Percentiles rank a stretch among this genome's conserved stretches.
These are phyloP conservation scores for Ostrea denselamellosa DNA, from an alignment of 1,140 invertebrate species.

Conservation along the genomic window DNA sequence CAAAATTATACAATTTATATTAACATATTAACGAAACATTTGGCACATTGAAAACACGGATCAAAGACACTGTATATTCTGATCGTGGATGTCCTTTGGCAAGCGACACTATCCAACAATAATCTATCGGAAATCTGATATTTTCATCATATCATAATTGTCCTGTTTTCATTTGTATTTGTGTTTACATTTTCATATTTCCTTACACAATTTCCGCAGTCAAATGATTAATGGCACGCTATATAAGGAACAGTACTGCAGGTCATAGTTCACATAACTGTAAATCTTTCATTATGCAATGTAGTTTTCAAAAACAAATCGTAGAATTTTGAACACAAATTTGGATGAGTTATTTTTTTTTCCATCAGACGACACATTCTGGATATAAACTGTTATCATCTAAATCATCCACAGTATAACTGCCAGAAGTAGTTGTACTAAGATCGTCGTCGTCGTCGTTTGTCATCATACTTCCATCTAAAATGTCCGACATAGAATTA, in stretches of 20 bases:
- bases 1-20: conserved; percentile 12
- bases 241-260: background rate
- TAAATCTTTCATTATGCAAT: background rate
- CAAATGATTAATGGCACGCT: conserved; percentile 8
- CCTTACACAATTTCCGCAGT: background rate
- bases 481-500: conserved; percentile 47
- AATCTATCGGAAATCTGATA: background rate
- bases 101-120: background rate
- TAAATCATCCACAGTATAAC: conserved; percentile 56
- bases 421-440: conserved; percentile 58
- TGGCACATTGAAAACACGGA: conserved; percentile 15
- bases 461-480: conserved; percentile 53
- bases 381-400: conserved; percentile 44
- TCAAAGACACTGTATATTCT: background rate
- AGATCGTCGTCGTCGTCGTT: conserved; percentile 57
- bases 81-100: background rate
- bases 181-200: background rate
- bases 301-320: background rate
- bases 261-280: no score
- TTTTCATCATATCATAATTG: background rate
- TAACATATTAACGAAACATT: background rate
- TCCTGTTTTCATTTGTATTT: no score
- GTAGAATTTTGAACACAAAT: background rate
- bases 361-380: conserved; percentile 54
- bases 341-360: background rate